A percentile compares a stretch with the other conserved stretches of the same genome.
Conservation (phyloP, 1,140 invertebrate genomes). For the Fopius arisanus region DNA sequence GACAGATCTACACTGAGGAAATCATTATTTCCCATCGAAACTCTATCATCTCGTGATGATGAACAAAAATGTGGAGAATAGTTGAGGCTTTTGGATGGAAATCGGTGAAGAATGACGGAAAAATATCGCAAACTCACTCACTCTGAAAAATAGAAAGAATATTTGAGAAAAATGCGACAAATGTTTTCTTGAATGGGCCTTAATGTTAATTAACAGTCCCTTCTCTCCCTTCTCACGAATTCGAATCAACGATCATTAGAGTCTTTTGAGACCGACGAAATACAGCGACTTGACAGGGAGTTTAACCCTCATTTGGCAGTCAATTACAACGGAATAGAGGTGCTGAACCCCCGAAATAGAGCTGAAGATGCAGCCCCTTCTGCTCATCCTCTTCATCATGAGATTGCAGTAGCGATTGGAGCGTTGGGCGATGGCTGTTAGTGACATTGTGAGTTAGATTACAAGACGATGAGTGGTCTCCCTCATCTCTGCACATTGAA, state of each 20-base stretch:
- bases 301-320: conserved; percentile 51
- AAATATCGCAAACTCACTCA: too few species aligned
- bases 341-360: conserved; percentile 33
- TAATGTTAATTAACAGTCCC: too few species aligned
- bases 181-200: too few species aligned
- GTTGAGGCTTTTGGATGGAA: too few species aligned
- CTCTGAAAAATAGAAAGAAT: too few species aligned
- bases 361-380: background rate
- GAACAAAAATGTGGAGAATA: too few species aligned
- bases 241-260: conserved; percentile 30
- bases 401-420: background rate
- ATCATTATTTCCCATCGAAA: too few species aligned
- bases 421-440: conserved; percentile 5
- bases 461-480: conserved; percentile 28
- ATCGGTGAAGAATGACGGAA: too few species aligned
- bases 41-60: too few species aligned
- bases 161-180: too few species aligned
- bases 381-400: background rate
- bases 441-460: conserved; percentile 14
- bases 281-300: conserved; percentile 45
- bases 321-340: conserved; percentile 51
- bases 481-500: background rate
- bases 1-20: too few species aligned
- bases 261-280: background rate
- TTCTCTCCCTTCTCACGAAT: too few species aligned